Conservation (phyloP, 1,140 invertebrate genomes). For the Hyles vespertilio region DNA sequence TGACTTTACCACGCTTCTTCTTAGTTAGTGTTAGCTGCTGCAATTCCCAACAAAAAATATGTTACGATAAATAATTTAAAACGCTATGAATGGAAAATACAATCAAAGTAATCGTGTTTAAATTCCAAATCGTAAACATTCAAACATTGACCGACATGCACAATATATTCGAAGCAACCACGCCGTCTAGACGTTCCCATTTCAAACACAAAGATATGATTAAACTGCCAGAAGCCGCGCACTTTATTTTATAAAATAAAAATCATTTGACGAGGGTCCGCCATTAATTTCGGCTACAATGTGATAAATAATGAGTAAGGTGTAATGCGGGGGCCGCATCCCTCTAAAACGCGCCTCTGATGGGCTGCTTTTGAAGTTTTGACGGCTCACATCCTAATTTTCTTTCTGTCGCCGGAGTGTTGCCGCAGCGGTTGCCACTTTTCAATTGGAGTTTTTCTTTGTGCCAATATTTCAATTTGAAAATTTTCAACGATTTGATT, state of each 20-base stretch:
- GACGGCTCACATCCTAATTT: slow-evolving; percentile 71
- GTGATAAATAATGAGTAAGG: slow-evolving; percentile 74
- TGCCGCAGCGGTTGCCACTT: slow-evolving; percentile 44
- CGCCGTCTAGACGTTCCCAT: slow-evolving; percentile 23
- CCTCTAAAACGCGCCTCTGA: slow-evolving; percentile 60
- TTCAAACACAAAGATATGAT: slow-evolving; percentile 64
- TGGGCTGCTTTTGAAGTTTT: slow-evolving; percentile 66
- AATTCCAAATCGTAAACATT: no score
- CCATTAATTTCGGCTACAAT: slow-evolving; percentile 73
- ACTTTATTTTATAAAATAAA: slow-evolving; percentile 70
- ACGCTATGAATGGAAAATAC: no score
- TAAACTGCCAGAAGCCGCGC: slow-evolving; percentile 65
- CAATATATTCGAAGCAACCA: slow-evolving; percentile 12
- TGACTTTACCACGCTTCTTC: no score
- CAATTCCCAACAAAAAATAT: no score
- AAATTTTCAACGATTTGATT: slow-evolving; percentile 20
- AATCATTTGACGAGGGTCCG: slow-evolving; percentile 72
- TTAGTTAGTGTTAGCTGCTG: no score
- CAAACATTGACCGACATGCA: no score
- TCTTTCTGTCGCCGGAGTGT: slow-evolving; percentile 45
- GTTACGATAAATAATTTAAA: no score
- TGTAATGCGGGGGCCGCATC: slow-evolving; percentile 67
- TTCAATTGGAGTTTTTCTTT: slow-evolving; percentile 53
- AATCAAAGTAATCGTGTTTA: no score
- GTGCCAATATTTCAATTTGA: slow-evolving; percentile 51